Percentiles rank a stretch among this genome's conserved stretches.
These are phyloP conservation scores for Drosophila helvetica DNA, from an alignment of 2,888 invertebrate species.

Conservation along the genomic window DNA sequence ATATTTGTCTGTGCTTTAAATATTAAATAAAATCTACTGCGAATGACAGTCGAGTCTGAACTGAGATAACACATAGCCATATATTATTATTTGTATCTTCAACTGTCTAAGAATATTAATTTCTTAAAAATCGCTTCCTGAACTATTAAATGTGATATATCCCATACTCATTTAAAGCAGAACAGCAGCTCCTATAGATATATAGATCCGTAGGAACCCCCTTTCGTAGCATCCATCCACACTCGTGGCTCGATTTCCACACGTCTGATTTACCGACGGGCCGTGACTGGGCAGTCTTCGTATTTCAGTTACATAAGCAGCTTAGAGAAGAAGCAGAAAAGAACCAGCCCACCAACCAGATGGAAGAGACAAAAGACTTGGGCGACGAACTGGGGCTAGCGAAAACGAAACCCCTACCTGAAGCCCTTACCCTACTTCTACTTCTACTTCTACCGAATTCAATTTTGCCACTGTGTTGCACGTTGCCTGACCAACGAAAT, in stretches of 20 bases:
- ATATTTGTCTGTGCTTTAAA: too few species aligned
- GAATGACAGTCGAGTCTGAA: too few species aligned
- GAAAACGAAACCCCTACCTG: neutral
- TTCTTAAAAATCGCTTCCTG: too few species aligned
- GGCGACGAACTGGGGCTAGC: constrained; percentile 53
- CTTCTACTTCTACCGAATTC: constrained; percentile 11
- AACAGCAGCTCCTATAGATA: too few species aligned
- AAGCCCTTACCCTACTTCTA: neutral
- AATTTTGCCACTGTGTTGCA: constrained; percentile 26
- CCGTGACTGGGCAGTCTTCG: constrained; percentile 29
- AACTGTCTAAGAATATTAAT: too few species aligned
- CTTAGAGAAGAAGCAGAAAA: constrained; percentile 9
- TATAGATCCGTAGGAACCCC: too few species aligned
- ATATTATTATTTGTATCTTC: too few species aligned
- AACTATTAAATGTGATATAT: too few species aligned
- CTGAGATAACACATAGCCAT: too few species aligned
- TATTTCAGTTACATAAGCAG: constrained; percentile 35
- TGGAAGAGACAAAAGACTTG: constrained; percentile 55
- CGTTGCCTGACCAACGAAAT: constrained; percentile 31
- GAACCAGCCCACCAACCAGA: constrained; percentile 8
- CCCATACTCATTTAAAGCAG: too few species aligned
- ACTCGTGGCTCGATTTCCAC: neutral
- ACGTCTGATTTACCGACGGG: constrained; percentile 4
- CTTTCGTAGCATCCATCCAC: too few species aligned
- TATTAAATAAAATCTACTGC: too few species aligned